phyloP scores from a whole-genome alignment of 2,888 invertebrate species.

The Ophonus ardosiacus region DNA sequence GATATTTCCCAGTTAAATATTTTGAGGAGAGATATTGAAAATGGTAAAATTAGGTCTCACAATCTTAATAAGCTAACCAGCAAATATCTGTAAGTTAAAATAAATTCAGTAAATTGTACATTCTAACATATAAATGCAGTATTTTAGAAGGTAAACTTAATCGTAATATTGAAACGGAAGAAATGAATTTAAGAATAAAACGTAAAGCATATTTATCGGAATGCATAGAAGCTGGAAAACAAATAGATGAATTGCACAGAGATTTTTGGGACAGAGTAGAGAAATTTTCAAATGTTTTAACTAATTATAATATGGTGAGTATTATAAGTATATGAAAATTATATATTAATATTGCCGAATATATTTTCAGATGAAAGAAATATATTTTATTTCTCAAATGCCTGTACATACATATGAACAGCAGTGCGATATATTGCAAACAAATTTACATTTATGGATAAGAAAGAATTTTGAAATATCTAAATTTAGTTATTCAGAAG shows the following conservation, averaged over 20 bases:
- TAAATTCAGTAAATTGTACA: background rate
- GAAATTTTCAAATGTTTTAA: slow-evolving; percentile 7
- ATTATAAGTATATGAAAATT: background rate
- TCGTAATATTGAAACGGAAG: slow-evolving; percentile 41
- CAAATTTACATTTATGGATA: slow-evolving; percentile 52
- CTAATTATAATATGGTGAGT: slow-evolving; percentile 42
- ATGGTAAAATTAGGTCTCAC: slow-evolving; percentile 8
- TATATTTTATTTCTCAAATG: slow-evolving; percentile 49
- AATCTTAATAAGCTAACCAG: slow-evolving; percentile 18
- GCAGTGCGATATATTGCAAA: slow-evolving; percentile 42
- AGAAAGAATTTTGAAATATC: slow-evolving; percentile 48
- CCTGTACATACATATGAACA: slow-evolving; percentile 44
- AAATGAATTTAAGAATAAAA: slow-evolving; percentile 43
- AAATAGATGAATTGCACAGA: slow-evolving; percentile 47
- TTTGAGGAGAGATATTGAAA: slow-evolving; percentile 47
- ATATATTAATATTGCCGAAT: background rate
- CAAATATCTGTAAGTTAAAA: slow-evolving; percentile 53
- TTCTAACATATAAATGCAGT: slow-evolving; percentile 39
- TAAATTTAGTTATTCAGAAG: slow-evolving; percentile 6
- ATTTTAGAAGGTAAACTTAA: slow-evolving; percentile 48
- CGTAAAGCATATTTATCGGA: slow-evolving; percentile 16
- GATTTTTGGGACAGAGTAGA: slow-evolving; percentile 10
- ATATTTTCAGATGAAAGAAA: slow-evolving; percentile 18
- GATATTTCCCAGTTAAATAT: slow-evolving; percentile 24
- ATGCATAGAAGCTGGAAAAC: slow-evolving; percentile 31